Conservation (phyloP, 2,797 vertebrate genomes). For the Melanitta fusca region DNA sequence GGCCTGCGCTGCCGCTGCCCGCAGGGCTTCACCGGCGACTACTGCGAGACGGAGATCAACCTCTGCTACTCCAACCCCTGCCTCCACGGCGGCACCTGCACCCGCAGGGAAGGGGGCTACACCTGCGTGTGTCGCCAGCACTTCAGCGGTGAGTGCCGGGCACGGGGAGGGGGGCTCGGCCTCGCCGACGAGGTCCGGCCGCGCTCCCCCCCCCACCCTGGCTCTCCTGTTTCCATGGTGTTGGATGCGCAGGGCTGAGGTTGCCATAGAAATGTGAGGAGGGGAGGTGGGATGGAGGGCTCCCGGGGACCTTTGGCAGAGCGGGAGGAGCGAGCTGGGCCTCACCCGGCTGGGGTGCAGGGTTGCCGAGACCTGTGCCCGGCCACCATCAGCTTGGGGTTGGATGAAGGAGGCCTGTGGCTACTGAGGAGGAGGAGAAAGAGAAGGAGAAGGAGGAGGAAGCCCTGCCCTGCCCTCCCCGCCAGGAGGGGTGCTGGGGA, state of each 20-base stretch:
- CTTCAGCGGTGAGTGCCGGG: conserved; percentile 88
- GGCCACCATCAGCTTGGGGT: background rate
- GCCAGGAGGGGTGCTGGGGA: background rate
- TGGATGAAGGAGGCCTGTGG: background rate
- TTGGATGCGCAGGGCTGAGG: background rate
- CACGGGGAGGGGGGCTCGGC: background rate
- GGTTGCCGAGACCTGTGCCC: background rate
- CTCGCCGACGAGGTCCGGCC: background rate
- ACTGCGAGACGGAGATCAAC: conserved; percentile 97
- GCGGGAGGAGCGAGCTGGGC: background rate
- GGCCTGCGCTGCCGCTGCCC: conserved; percentile 97
- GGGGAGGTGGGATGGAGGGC: background rate
- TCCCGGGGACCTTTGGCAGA: background rate
- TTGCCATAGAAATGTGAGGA: conserved; percentile 47
- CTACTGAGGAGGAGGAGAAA: background rate
- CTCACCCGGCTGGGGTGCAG: background rate
- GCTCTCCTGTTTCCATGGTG: conserved; percentile 20
- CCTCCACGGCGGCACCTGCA: conserved; percentile 91
- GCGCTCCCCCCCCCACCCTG: background rate
- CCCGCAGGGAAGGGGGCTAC: conserved; percentile 92
- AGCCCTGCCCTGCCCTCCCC: background rate
- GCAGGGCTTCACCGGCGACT: conserved; percentile 95
- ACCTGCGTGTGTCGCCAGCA: conserved; percentile 93
- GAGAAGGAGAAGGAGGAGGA: background rate
- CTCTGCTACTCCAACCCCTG: conserved; percentile 99